These are phyloP conservation scores for Eulemur albifrons DNA, from an alignment of 2,797 vertebrate genomes.

Conservation along the genomic window DNA sequence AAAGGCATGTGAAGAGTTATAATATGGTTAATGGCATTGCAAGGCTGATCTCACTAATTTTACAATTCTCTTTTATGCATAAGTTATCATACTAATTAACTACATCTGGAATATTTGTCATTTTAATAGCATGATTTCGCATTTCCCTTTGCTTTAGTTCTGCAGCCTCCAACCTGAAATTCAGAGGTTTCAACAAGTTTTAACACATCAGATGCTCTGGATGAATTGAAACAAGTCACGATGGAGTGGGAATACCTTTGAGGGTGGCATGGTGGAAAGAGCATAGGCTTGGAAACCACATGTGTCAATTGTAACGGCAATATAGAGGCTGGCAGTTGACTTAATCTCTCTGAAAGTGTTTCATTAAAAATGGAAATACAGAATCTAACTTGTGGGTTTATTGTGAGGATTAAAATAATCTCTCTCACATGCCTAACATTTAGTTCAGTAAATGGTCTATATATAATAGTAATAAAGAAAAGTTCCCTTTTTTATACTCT, in stretches of 20 bases:
- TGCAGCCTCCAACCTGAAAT: conserved; percentile 58
- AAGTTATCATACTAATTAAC: conserved; percentile 82
- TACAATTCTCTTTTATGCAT: conserved; percentile 75
- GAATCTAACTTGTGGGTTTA: background rate
- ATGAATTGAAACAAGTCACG: conserved; percentile 66
- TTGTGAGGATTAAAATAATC: conserved; percentile 27
- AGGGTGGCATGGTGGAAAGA: background rate
- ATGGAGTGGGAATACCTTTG: background rate
- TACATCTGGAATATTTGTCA: conserved; percentile 78
- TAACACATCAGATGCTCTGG: conserved; percentile 55
- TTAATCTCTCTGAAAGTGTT: conserved; percentile 43
- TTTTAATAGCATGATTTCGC: conserved; percentile 76
- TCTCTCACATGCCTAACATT: background rate
- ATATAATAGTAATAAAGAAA: background rate
- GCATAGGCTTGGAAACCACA: background rate
- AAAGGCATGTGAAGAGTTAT: conserved; percentile 85
- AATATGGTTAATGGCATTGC: conserved; percentile 80
- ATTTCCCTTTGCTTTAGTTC: conserved; percentile 74
- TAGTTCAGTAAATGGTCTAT: conserved; percentile 1
- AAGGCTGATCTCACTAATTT: conserved; percentile 78
- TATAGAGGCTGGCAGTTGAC: background rate
- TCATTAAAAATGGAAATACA: conserved; percentile 52
- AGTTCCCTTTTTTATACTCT: background rate
- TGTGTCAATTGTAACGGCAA: background rate
- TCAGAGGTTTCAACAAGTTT: conserved; percentile 67